phyloP scores from a whole-genome alignment of 92 coral and sea anemone species.

The Palythoa heliodiscus region DNA sequence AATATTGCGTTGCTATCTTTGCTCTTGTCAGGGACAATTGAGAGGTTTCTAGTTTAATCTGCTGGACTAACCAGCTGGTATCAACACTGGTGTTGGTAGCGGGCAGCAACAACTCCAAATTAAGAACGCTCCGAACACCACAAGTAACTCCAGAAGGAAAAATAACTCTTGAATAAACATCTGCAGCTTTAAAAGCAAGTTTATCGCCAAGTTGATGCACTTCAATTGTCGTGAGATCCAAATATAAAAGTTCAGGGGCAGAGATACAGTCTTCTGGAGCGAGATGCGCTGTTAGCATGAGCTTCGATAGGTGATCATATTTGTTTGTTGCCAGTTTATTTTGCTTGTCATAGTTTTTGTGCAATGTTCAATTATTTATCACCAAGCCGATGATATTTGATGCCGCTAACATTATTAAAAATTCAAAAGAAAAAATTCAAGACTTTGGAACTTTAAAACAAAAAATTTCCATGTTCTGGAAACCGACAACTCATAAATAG shows the following conservation, averaged over 20 bases:
- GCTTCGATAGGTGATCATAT: too few species aligned
- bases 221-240: too few species aligned
- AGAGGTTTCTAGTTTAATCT: not conserved
- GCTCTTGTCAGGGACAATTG: too few species aligned
- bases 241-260: too few species aligned
- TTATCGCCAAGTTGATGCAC: not conserved
- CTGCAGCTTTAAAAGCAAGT: not conserved
- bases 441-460: too few species aligned
- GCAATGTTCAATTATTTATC: not conserved
- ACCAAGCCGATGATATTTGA: not conserved
- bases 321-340: not conserved
- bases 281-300: too few species aligned
- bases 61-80: constrained; percentile 21
- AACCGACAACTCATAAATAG: too few species aligned
- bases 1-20: too few species aligned
- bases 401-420: not conserved
- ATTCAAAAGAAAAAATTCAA: too few species aligned
- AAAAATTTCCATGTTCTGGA: too few species aligned
- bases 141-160: constrained; percentile 19
- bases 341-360: not conserved
- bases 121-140: not conserved
- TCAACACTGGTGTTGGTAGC: constrained; percentile 21
- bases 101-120: constrained; percentile 35
- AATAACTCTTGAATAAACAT: constrained; percentile 40
- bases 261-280: too few species aligned